Base-by-base conservation (phyloP, 2,113 vertebrate genomes). In the Gymnocephalus cernua region DNA sequence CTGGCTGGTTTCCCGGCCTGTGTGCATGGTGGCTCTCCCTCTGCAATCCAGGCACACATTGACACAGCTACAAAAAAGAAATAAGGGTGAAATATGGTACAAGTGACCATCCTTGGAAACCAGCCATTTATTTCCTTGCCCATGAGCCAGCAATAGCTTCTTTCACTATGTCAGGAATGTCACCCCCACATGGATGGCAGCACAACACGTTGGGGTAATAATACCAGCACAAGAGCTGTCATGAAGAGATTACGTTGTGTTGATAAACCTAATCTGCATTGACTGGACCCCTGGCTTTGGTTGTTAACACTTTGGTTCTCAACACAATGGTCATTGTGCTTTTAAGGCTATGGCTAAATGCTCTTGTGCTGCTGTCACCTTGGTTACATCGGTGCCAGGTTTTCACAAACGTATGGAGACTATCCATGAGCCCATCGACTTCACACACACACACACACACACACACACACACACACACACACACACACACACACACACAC, bases 111-210 rank as follows among this genome's bases (percentile, higher is more conserved):
- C 53, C 69, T 71, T 90, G 85, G 83, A 61, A 85, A 80, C 15
- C 41, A 64, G 71, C 67, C 58, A 58, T 76, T 75, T 6, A 10
- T 71, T 67, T 82, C 70, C 56, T 53, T 78, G 44, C 75, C 48
- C 12, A 29, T 23, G 45, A 76, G 53, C 61, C 61, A 62, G 63
- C 54, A 86, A 64, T 51, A 77, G 73, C 48, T 74, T 72, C 25
- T 79, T 50, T 88, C 66, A 80, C 77, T 81, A 84, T 86, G 78
- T 67, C 57, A 58, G 64, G 79, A 93, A 91, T 87, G 74, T 86
- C 80, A 78, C 38, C 53, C 58, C 47, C 32, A 73, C 74, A 59
- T 25, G 44, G 54, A 63, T 74, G 54, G 67, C 89, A 68, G 73
- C 32, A 21, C 47, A 68, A 6, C 1, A 3, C 84, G 45, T 67